Percentiles rank a stretch among this genome's conserved stretches.
These are phyloP conservation scores for Lampris incognitus DNA, from an alignment of 2,113 vertebrate species.

Conservation along the genomic window DNA sequence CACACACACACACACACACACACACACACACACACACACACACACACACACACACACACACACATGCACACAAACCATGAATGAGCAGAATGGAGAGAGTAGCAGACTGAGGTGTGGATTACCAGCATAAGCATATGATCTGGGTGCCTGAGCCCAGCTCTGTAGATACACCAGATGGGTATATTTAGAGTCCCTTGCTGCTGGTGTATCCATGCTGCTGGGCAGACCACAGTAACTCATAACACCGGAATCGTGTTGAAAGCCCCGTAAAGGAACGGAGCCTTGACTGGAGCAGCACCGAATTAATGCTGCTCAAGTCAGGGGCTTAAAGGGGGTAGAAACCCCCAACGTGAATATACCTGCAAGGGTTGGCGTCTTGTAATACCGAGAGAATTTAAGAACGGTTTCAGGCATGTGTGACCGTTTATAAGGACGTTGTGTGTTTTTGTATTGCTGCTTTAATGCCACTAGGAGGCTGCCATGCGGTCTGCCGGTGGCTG, in stretches of 20 bases:
- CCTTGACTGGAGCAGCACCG: slow-evolving; percentile 24
- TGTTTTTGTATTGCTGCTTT: too few species aligned
- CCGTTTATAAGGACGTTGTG: too few species aligned
- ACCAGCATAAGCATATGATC: slow-evolving; percentile 66
- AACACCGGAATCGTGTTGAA: slow-evolving; percentile 28
- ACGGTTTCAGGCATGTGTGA: too few species aligned
- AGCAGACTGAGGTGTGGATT: slow-evolving; percentile 57
- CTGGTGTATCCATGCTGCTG: slow-evolving; percentile 73
- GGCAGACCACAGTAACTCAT: slow-evolving; percentile 72
- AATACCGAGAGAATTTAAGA: too few species aligned
- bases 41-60: slow-evolving; percentile 12
- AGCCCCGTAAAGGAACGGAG: slow-evolving; percentile 8
- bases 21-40: not conserved
- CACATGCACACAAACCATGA: slow-evolving; percentile 53
- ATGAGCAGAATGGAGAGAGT: slow-evolving; percentile 30
- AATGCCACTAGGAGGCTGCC: too few species aligned
- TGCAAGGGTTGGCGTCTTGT: too few species aligned
- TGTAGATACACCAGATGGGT: slow-evolving; percentile 72
- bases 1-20: slow-evolving; percentile 26
- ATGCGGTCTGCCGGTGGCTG: too few species aligned
- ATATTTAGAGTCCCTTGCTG: slow-evolving; percentile 77
- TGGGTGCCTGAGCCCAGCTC: slow-evolving; percentile 52
- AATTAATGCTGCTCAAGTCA: slow-evolving; percentile 47
- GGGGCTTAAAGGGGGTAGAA: not conserved
- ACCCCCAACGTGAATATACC: too few species aligned